Base-by-base conservation (phyloP, 2,888 invertebrate genomes). In the Panzeria rudis region DNA sequence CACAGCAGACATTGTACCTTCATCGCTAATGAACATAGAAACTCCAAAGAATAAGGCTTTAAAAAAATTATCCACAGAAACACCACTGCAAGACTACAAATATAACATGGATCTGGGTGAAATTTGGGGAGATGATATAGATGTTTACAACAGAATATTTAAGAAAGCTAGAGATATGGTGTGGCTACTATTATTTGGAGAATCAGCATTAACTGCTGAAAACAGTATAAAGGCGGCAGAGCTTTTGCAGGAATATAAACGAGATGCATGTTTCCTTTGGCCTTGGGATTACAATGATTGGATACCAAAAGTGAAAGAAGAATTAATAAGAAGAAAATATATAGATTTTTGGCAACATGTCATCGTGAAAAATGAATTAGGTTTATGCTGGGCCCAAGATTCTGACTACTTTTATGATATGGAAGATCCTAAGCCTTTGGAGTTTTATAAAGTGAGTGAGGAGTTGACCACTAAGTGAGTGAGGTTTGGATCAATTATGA, bases 241-340 rank as follows among this genome's bases (percentile, higher is more conserved):
- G 0, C 69, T 92, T 23, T 76, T 91, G 6, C 86, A 86, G 3
- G 88, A 87, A 38, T 88, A 90, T 72, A 90, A 89, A 44, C 94
- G 95, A 3, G 90, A 92, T 80, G 91, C 92, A 1, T 88, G 90
- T 75, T 90, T 89, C 62, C 88, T 88, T 69, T 88, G 86, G 3
- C 91, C 92, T 0, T 89, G 87, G 86, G 87, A 87, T 0, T 92
- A 90, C 69, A 92, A 92, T 52, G 89, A 89, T 5, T 92, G 92
- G 92, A 90, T 92, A 79, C 87, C 88, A 0, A 87, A 86, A 23
- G 87, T 92, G 1, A 91, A 90, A 29, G 88, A 90, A 38, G 90
- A 90, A 61, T 73, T 92, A 17, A 78, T 92, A 0, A 80, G 88
- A 11, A 87, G 89, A 0, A 29, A 89, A 29, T 89, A 91, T 87